phyloP scores from a whole-genome alignment of 2,113 vertebrate species.

The Gila orcuttii region DNA sequence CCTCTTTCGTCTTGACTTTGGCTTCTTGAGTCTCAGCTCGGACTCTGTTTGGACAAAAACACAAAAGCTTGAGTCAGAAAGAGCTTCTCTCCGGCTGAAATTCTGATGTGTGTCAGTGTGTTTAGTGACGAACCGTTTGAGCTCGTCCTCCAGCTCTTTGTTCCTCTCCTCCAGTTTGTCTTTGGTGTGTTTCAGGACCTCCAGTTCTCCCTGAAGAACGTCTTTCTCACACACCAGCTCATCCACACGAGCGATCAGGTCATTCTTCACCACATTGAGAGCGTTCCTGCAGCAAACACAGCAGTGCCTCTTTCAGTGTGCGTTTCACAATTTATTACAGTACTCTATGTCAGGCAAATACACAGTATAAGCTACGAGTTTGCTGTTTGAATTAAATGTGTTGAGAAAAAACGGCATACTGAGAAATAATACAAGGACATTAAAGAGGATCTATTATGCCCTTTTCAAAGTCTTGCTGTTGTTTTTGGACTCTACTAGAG shows the following conservation, averaged over 20 bases:
- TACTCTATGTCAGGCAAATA: neutral
- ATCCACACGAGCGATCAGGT: slow-evolving; percentile 91
- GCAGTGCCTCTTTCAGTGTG: neutral
- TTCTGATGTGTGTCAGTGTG: neutral
- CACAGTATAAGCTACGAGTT: neutral
- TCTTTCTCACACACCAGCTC: slow-evolving; percentile 94
- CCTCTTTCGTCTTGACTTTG: slow-evolving; percentile 90
- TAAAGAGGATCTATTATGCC: too few species aligned
- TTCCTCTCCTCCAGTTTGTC: slow-evolving; percentile 92
- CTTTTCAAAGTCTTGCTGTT: too few species aligned
- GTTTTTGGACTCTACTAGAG: too few species aligned
- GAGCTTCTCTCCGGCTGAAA: neutral
- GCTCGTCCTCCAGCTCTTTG: slow-evolving; percentile 92
- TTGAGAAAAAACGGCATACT: too few species aligned
- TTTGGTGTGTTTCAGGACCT: slow-evolving; percentile 86
- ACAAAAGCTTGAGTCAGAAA: neutral
- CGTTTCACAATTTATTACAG: too few species aligned
- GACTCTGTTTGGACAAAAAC: slow-evolving; percentile 73
- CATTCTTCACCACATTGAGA: slow-evolving; percentile 95
- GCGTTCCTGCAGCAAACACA: slow-evolving; percentile 83
- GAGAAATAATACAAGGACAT: neutral
- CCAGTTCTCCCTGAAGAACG: slow-evolving; percentile 87
- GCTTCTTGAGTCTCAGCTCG: slow-evolving; percentile 87
- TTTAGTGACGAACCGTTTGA: slow-evolving; percentile 82
- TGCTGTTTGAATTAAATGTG: neutral